Percentiles rank a stretch among this genome's conserved stretches.
Evolutionary conservation across 2,113 vertebrate species (phyloP).

Genomic region (Forbesichthys papilliferus): DNA sequence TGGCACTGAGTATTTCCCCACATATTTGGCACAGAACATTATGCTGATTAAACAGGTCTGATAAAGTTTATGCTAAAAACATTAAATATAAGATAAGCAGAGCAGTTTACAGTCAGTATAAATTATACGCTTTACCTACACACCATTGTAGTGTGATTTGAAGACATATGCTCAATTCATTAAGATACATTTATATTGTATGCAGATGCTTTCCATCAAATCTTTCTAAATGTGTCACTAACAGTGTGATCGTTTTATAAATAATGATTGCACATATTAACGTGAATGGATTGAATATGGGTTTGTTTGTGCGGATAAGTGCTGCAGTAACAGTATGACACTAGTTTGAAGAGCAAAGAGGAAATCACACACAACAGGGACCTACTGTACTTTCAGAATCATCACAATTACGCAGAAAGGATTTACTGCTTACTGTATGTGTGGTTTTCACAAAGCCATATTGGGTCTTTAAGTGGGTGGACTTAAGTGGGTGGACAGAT

Average conservation of each 20-base stretch:
- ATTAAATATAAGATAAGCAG: too few relatives aligned
- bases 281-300: neutral
- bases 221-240: too few relatives aligned
- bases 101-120: too few relatives aligned
- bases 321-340: conserved; percentile 14
- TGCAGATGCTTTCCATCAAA: too few relatives aligned
- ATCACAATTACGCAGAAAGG: neutral
- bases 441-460: neutral
- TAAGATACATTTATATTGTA: too few relatives aligned
- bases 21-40: too few relatives aligned
- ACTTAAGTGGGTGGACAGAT: neutral
- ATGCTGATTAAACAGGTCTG: too few relatives aligned
- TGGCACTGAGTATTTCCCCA: too few relatives aligned
- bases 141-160: too few relatives aligned
- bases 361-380: conserved; percentile 13
- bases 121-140: too few relatives aligned
- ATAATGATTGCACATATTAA: neutral
- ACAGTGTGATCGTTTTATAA: neutral
- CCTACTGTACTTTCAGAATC: neutral
- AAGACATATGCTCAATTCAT: too few relatives aligned
- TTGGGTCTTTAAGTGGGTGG: neutral
- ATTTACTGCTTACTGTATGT: neutral
- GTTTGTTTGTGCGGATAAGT: conserved; percentile 15
- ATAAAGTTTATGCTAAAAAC: too few relatives aligned
- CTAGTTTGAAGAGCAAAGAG: conserved; percentile 10